Conservation (phyloP, 2,797 vertebrate genomes). For the Paramormyrops hopkinsi region DNA sequence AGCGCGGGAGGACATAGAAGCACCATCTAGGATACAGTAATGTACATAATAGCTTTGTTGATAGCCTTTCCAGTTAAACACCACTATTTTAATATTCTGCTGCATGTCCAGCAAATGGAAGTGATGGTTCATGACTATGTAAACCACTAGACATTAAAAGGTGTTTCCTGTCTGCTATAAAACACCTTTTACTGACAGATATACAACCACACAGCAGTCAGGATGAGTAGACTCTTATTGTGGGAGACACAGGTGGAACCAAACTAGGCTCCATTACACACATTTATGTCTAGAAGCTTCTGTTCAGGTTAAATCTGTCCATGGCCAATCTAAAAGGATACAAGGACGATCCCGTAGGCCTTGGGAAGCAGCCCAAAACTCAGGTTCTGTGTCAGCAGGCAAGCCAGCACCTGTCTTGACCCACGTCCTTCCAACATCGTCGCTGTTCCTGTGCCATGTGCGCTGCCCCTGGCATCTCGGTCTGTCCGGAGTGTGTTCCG, state of each 20-base stretch:
- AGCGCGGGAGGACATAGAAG: not conserved
- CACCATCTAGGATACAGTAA: not conserved
- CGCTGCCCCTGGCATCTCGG: too few relatives aligned
- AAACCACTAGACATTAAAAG: not conserved
- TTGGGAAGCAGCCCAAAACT: not conserved
- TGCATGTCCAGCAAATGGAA: not conserved
- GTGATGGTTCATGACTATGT: not conserved
- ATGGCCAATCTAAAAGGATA: not conserved
- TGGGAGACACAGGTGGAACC: not conserved
- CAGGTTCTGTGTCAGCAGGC: not conserved
- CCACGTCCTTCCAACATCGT: not conserved
- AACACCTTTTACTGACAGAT: not conserved
- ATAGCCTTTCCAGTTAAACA: not conserved
- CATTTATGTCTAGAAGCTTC: not conserved
- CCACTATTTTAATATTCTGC: not conserved
- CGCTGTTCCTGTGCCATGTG: not conserved
- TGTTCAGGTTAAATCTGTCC: not conserved
- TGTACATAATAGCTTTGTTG: not conserved
- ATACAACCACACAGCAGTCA: not conserved
- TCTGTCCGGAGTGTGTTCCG: not conserved
- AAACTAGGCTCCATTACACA: not conserved
- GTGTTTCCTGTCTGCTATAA: not conserved
- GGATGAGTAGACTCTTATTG: not conserved
- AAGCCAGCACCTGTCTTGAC: not conserved
- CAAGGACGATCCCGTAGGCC: not conserved